Conservation (phyloP, 2,113 vertebrate species). For the Mohoua ochrocephala region DNA sequence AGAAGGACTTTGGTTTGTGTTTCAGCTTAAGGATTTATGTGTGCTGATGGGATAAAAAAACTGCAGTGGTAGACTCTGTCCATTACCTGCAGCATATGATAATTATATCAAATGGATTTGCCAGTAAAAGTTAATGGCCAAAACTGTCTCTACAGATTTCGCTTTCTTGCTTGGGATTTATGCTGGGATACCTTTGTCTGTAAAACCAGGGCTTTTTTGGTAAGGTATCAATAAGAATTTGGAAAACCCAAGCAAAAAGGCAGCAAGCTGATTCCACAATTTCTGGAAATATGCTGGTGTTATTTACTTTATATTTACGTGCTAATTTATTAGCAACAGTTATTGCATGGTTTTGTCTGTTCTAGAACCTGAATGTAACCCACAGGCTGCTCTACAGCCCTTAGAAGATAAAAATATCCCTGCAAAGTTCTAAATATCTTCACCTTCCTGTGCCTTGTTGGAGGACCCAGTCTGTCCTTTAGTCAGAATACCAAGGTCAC, state of each 20-base stretch:
- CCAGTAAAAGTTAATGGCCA: conserved; percentile 2
- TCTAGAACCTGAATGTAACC: not conserved
- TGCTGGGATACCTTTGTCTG: not conserved
- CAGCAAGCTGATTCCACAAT: not conserved
- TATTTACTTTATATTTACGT: not conserved
- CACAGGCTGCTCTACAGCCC: not conserved
- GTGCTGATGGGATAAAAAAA: not conserved
- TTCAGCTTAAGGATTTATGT: not conserved
- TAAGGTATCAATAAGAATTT: not conserved
- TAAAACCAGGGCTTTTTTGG: not conserved
- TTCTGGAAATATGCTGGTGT: not conserved
- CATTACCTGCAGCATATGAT: not conserved
- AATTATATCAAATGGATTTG: not conserved
- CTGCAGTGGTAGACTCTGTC: not conserved
- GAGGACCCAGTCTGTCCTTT: not conserved
- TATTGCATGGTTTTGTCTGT: not conserved
- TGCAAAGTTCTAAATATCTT: not conserved
- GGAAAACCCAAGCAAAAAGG: not conserved
- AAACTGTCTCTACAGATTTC: not conserved
- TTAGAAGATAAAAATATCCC: not conserved
- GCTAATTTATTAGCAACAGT: not conserved
- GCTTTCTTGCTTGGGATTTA: not conserved
- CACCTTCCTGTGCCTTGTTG: not conserved
- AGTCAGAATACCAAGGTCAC: not conserved
- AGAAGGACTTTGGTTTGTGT: not conserved